Conservation (phyloP, 1,140 invertebrate genomes). For the Parapsyche elsis region DNA sequence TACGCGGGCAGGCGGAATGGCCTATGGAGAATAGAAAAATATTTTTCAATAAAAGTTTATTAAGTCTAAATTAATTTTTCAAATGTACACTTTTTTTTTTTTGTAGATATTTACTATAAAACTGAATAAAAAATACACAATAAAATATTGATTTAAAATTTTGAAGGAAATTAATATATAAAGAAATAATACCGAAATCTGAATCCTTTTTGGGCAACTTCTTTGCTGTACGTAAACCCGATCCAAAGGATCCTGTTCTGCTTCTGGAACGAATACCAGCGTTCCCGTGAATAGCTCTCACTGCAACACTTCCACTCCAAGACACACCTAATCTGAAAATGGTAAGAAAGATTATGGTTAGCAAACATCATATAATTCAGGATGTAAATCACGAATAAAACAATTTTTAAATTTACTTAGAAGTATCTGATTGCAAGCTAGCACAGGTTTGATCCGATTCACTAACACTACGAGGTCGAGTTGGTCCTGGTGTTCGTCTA, state of each 20-base stretch:
- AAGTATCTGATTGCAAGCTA: not conserved
- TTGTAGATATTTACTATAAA: no score
- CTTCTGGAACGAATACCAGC: conserved; percentile 2
- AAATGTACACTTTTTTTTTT: no score
- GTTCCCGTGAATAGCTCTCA: conserved; percentile 19
- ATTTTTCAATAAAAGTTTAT: no score
- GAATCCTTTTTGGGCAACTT: conserved; percentile 29
- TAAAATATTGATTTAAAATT: no score
- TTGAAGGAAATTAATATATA: no score
- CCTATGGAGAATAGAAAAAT: no score
- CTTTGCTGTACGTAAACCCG: conserved; percentile 36
- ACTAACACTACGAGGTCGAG: conserved; percentile 39
- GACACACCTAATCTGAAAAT: conserved; percentile 48
- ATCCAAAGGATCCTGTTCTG: conserved; percentile 52
- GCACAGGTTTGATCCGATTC: conserved; percentile 50
- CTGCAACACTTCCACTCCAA: conserved; percentile 44
- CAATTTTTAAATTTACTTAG: conserved; percentile 20
- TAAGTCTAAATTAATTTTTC: no score
- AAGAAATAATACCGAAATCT: conserved; percentile 25
- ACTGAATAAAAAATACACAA: no score
- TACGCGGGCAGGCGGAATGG: no score
- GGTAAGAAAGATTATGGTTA: no score
- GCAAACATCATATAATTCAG: not conserved
- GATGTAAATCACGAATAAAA: not conserved
- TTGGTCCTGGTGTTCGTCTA: conserved; percentile 46